Conservation (phyloP, 2,797 vertebrate species). For the Morelia viridis region DNA sequence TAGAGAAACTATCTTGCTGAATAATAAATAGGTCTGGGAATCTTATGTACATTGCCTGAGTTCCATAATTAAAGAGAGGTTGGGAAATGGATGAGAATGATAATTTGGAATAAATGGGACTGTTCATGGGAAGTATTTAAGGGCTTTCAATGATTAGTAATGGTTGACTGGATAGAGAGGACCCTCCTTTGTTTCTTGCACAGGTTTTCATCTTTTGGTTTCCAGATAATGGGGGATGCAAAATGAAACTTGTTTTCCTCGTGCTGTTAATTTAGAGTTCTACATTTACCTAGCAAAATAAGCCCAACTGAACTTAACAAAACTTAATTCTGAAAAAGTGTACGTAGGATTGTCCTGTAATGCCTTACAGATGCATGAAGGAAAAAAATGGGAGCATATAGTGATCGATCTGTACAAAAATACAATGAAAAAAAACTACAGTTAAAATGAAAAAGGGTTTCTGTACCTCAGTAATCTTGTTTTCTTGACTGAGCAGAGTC, state of each 20-base stretch:
- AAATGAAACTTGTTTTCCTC: constrained; percentile 27
- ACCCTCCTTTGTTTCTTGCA: neutral
- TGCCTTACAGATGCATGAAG: constrained; percentile 49
- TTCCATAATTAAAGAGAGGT: neutral
- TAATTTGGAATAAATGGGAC: neutral
- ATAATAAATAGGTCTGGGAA: neutral
- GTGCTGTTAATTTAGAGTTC: constrained; percentile 53
- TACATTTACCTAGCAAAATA: neutral
- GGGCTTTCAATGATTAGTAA: neutral
- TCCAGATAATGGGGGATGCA: neutral
- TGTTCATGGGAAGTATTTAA: no score
- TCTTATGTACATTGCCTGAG: neutral
- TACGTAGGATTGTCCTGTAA: constrained; percentile 14
- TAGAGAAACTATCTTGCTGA: neutral
- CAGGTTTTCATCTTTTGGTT: neutral
- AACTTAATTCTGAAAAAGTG: no score
- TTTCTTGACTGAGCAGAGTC: neutral
- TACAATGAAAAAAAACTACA: neutral
- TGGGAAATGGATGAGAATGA: neutral
- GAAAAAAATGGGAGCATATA: constrained; percentile 37
- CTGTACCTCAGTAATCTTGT: neutral
- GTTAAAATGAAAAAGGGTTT: neutral
- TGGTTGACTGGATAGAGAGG: neutral
- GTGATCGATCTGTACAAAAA: neutral
- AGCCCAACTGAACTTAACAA: neutral